Evolutionary conservation across 1,140 invertebrate genomes (phyloP), one percentile per base, ranked within the genome.

Genomic region (Mercenaria mercenaria): DNA sequence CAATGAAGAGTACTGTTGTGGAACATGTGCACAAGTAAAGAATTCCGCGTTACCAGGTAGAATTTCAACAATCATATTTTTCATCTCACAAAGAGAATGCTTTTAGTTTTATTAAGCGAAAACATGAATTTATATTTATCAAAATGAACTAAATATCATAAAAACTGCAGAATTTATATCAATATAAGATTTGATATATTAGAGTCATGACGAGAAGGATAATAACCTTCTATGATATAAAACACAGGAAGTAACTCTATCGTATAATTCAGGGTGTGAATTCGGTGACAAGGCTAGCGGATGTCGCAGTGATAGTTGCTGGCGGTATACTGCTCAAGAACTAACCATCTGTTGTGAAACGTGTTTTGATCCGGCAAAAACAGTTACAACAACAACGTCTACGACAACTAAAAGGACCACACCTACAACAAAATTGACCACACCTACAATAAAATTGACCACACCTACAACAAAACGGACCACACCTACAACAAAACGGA

Each of bases 1-100:
- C 11, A 87, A 87, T 32, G 85, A 87, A 69, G 0, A 87, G 1
- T 79, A 79, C 37, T 87, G 85, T n/a, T 87, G 85, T 47, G 56
- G 26, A 47, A 77, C 72, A 10, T 87, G 85, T 50, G 34, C 20
- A 39, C 47, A 11, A 61, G 13, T 79, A 26, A 76, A 59, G 32
- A 59, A 87, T 59, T 26, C 29, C 2, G 41, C 64, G 0, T 29
- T 32, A 15, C 47, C 41, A 34, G 64, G 82, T 85, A 37, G 3
- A 32, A 69, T 34, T 32, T 69, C 43, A 0, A 47, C 59, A 39
- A n/a, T n/a, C 52, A n/a, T n/a, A n/a, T n/a, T n/a, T n/a, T n/a
- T n/a, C n/a, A n/a, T n/a, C n/a, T n/a, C n/a, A n/a, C n/a, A n/a
- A n/a, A n/a, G n/a, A n/a, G n/a, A n/a, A n/a, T n/a, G n/a, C n/a